Conservation (phyloP, 2,113 vertebrate genomes). For the Symphodus melops region DNA sequence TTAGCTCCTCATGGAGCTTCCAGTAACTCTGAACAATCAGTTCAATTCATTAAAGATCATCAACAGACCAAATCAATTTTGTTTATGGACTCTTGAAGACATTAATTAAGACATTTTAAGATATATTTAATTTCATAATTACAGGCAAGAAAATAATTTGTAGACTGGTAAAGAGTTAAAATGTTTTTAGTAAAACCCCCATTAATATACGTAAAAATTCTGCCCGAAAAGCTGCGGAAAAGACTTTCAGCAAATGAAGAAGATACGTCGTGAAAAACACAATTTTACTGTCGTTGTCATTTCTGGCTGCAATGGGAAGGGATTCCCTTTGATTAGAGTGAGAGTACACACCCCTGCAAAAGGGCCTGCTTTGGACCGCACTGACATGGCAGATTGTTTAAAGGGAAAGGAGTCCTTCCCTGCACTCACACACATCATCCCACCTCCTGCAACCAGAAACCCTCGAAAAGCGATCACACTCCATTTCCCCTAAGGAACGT, state of each 20-base stretch:
- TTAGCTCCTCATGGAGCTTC: background rate
- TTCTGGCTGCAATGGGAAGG: constrained; percentile 53
- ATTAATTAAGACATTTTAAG: too few species aligned
- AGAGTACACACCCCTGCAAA: constrained; percentile 68
- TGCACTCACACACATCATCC: constrained; percentile 48
- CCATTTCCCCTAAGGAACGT: constrained; percentile 10
- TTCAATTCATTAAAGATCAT: too few species aligned
- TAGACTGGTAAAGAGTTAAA: too few species aligned
- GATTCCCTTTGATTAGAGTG: constrained; percentile 67
- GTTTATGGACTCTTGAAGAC: too few species aligned
- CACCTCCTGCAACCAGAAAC: constrained; percentile 71
- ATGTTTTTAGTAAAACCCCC: too few species aligned
- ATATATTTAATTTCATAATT: too few species aligned
- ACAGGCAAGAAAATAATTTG: too few species aligned
- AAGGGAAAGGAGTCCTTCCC: constrained; percentile 73
- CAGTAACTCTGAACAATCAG: too few species aligned
- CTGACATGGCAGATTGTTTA: constrained; percentile 76
- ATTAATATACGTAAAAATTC: background rate
- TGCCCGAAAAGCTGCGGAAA: background rate
- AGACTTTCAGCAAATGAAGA: background rate
- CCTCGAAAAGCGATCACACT: constrained; percentile 42
- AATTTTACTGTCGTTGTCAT: constrained; percentile 3
- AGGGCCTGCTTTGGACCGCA: constrained; percentile 60
- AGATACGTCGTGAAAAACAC: constrained; percentile 12
- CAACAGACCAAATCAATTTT: too few species aligned